These are phyloP conservation scores for Formica exsecta DNA, from an alignment of 1,140 invertebrate genomes.

Conservation along the genomic window DNA sequence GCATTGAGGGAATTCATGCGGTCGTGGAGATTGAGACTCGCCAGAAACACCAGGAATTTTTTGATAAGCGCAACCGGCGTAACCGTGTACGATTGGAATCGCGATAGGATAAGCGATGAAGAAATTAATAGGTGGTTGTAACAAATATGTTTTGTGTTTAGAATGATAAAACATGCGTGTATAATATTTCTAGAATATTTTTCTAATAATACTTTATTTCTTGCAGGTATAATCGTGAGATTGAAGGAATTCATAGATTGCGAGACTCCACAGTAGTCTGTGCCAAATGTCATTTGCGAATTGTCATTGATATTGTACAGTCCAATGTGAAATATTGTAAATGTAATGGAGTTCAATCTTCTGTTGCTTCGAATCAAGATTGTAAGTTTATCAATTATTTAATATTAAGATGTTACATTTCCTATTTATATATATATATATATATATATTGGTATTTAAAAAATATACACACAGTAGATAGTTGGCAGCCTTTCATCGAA, in stretches of 20 bases:
- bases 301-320: conserved; percentile 88
- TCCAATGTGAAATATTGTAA: conserved; percentile 87
- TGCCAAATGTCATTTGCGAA: conserved; percentile 87
- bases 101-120: conserved; percentile 86
- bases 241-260: conserved; percentile 86
- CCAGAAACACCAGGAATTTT: conserved; percentile 83
- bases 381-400: conserved; percentile 64
- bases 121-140: conserved; percentile 85
- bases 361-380: conserved; percentile 53
- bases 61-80: conserved; percentile 84
- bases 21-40: conserved; percentile 84
- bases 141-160: neutral
- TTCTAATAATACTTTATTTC: neutral
- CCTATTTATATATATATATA: conserved; percentile 2
- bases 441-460: conserved; percentile 13
- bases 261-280: conserved; percentile 88
- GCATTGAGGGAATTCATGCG: conserved; percentile 87
- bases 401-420: neutral
- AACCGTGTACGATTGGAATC: conserved; percentile 87
- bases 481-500: conserved; percentile 93
- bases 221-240: conserved; percentile 85
- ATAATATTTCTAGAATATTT: neutral
- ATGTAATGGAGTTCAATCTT: conserved; percentile 76
- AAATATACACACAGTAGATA: conserved; percentile 82
- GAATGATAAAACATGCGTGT: neutral